Percentiles rank a stretch among this genome's conserved stretches.
Evolutionary conservation across 1,140 invertebrate species (phyloP).

Genomic region (Heliconius hermathena): DNA sequence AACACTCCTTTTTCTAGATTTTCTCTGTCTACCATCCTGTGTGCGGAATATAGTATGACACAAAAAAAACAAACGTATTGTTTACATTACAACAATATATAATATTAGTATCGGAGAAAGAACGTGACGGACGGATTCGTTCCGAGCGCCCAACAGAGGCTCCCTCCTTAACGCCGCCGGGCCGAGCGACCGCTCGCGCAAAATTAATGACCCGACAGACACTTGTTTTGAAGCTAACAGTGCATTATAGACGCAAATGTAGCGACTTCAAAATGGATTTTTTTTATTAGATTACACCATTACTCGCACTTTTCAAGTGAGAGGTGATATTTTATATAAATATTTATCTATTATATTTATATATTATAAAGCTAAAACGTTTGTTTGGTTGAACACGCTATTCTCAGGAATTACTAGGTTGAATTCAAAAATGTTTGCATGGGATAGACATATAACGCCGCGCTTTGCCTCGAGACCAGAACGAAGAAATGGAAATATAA

Average conservation of each 20-base stretch:
- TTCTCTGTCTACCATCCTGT: too few species aligned
- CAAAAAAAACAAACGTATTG: too few species aligned
- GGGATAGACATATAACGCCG: too few species aligned
- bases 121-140: conserved; percentile 18
- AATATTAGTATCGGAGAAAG: not conserved
- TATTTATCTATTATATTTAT: not conserved
- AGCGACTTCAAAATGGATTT: conserved; percentile 7
- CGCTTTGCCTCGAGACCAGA: too few species aligned
- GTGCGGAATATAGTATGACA: too few species aligned
- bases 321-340: not conserved
- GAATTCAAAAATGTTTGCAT: too few species aligned
- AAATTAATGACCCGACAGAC: conserved; percentile 19
- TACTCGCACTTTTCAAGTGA: not conserved
- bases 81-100: not conserved
- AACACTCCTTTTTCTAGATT: too few species aligned
- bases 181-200: conserved; percentile 12
- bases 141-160: not conserved
- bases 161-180: not conserved
- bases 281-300: conserved; percentile 6
- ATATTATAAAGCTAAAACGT: not conserved
- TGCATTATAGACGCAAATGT: conserved; percentile 1
- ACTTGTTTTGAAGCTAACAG: not conserved
- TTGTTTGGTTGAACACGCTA: too few species aligned
- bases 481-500: too few species aligned
- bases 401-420: too few species aligned